Conservation (phyloP, 2,797 vertebrate species). For the Bradypus variegatus region DNA sequence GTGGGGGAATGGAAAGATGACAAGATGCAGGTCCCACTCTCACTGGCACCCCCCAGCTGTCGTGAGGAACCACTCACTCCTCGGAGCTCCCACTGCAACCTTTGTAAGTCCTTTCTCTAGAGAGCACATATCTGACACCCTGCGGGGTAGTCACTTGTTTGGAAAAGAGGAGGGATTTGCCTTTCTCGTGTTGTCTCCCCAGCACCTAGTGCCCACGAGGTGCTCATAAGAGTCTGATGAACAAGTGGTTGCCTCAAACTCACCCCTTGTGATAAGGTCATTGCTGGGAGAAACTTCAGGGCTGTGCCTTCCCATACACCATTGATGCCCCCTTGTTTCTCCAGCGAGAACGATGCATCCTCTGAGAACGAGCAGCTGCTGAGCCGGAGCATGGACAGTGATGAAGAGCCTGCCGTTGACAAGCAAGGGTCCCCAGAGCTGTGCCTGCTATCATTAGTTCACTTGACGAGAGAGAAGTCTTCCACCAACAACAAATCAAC, state of each 20-base stretch:
- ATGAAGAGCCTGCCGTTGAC: constrained; percentile 91
- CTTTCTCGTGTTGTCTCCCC: neutral
- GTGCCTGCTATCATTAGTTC: constrained; percentile 90
- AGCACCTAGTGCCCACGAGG: fast-evolving
- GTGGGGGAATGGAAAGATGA: neutral
- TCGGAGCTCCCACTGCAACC: fast-evolving
- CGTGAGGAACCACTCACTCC: neutral
- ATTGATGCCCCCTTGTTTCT: neutral
- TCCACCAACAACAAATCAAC: constrained; percentile 80
- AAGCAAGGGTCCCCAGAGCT: constrained; percentile 88
- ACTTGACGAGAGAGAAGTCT: constrained; percentile 85
- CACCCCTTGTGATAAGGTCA: neutral
- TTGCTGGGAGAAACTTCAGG: fast-evolving
- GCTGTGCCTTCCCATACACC: fast-evolving
- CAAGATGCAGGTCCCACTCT: neutral
- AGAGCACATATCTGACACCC: neutral
- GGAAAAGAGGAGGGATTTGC: neutral
- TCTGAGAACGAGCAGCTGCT: constrained; percentile 97
- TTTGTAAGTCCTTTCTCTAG: neutral
- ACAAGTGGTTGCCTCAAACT: fast-evolving
- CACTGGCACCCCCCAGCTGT: too few relatives aligned
- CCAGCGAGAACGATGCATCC: constrained; percentile 95
- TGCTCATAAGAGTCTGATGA: neutral
- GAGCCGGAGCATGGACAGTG: constrained; percentile 96
- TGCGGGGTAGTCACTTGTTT: neutral